Percentiles rank a stretch among this genome's conserved stretches.
Evolutionary conservation across 2,797 vertebrate genomes (phyloP).

Genomic region (Perodicticus potto): DNA sequence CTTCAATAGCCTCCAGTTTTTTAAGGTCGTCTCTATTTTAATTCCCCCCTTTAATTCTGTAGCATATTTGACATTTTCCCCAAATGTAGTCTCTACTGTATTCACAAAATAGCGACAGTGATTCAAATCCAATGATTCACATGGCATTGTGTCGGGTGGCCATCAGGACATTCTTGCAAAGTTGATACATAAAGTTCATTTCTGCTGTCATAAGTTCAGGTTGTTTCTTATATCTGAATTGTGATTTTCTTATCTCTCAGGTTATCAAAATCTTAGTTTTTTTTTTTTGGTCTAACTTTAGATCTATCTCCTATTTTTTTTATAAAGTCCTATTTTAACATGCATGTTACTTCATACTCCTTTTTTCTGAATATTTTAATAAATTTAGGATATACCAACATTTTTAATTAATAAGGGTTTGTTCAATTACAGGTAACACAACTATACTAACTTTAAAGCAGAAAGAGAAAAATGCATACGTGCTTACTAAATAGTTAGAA

Average conservation of each 20-base stretch:
- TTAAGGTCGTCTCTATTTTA: not conserved
- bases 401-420: not conserved
- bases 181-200: not conserved
- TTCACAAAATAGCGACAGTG: not conserved
- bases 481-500: not conserved
- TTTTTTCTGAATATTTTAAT: slow-evolving; percentile 21
- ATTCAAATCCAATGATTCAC: not conserved
- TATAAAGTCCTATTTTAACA: not conserved
- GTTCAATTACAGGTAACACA: not conserved
- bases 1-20: not conserved
- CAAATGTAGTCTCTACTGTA: not conserved
- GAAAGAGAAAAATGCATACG: not conserved
- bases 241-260: not conserved
- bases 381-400: not conserved
- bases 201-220: not conserved
- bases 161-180: not conserved
- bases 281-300: not conserved
- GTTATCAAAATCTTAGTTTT: not conserved
- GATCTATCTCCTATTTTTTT: slow-evolving; percentile 17
- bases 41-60: not conserved
- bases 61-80: not conserved
- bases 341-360: not conserved
- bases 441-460: not conserved
- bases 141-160: not conserved
- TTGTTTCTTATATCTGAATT: not conserved